These are phyloP conservation scores for Tetramorium alpestre DNA, from an alignment of 1,140 invertebrate species.

Conservation along the genomic window DNA sequence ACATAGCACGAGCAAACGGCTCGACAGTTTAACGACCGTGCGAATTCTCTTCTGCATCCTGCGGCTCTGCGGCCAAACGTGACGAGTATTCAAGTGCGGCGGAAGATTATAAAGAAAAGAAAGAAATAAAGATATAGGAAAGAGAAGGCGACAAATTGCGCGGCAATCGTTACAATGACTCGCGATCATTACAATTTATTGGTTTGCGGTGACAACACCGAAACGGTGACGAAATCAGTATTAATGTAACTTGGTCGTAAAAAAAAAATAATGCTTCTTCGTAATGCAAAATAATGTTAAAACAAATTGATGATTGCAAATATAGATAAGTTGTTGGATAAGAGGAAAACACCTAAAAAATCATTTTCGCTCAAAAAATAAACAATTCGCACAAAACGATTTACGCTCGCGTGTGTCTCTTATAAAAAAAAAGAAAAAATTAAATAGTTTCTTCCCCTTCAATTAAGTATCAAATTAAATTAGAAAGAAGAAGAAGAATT, in stretches of 20 bases:
- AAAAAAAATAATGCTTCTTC: not conserved
- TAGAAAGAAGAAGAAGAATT: not conserved
- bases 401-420: not conserved
- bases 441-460: not conserved
- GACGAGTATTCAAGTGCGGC: not conserved
- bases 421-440: not conserved
- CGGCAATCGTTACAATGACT: not conserved
- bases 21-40: constrained; percentile 58
- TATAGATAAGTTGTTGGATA: too few relatives aligned
- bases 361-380: not conserved
- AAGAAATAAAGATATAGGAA: not conserved
- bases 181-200: not conserved
- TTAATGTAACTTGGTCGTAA: not conserved
- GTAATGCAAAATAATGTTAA: not conserved
- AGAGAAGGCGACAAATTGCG: not conserved
- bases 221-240: not conserved
- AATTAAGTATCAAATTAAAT: not conserved
- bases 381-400: not conserved
- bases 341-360: not conserved
- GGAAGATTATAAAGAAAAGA: not conserved
- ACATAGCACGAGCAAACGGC: constrained; percentile 30
- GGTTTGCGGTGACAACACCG: not conserved
- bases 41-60: constrained; percentile 47
- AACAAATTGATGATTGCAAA: not conserved
- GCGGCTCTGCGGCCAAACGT: not conserved